Conservation (phyloP, 2,797 vertebrate species). For the Spheniscus humboldti region DNA sequence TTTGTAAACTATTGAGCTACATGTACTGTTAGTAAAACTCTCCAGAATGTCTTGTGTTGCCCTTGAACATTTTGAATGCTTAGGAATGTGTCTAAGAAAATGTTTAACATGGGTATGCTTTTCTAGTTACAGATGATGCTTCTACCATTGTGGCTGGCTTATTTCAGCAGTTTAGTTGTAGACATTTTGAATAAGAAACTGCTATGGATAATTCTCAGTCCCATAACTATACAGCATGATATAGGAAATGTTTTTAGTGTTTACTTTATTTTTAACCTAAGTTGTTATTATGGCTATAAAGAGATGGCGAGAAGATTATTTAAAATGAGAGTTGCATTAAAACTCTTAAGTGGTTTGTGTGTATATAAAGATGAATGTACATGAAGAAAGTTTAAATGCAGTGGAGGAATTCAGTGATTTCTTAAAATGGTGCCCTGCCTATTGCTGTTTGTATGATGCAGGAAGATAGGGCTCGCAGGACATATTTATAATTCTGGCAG, state of each 20-base stretch:
- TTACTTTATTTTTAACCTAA: background rate
- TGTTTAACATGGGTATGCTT: background rate
- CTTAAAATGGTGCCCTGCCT: background rate
- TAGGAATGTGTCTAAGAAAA: background rate
- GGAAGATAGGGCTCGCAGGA: background rate
- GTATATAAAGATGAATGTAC: background rate
- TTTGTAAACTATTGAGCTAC: background rate
- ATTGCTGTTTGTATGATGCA: background rate
- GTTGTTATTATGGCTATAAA: background rate
- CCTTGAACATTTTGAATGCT: background rate
- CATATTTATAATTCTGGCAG: background rate
- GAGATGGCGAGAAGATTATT: background rate
- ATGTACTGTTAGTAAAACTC: background rate
- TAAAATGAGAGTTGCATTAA: background rate
- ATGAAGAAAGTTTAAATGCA: background rate
- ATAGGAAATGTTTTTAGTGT: background rate
- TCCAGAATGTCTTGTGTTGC: background rate
- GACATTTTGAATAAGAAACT: background rate
- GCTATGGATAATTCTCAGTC: background rate
- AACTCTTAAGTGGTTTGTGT: background rate
- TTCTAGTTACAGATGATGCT: background rate
- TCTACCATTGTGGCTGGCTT: background rate
- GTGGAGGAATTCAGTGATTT: background rate
- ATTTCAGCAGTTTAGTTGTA: background rate
- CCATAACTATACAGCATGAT: background rate